Conservation (phyloP, 2,797 vertebrate genomes). For the Podargus strigoides region DNA sequence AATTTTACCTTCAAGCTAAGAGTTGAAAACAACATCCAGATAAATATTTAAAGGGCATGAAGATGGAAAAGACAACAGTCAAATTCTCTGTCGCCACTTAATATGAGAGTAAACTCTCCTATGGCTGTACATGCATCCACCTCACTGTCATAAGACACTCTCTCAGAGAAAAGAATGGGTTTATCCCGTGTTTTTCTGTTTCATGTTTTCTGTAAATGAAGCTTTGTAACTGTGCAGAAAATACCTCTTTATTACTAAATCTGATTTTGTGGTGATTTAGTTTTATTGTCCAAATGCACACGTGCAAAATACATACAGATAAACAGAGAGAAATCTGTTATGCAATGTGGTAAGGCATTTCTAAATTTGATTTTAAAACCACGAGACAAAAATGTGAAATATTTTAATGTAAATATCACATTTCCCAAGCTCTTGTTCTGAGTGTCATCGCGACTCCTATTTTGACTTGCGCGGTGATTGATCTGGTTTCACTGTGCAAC, state of each 20-base stretch:
- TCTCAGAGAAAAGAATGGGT: not conserved
- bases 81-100: not conserved
- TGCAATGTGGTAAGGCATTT: slow-evolving; percentile 18
- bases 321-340: slow-evolving; percentile 24
- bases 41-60: not conserved
- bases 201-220: slow-evolving; percentile 2
- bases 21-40: not conserved
- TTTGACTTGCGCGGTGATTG: slow-evolving; percentile 63
- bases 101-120: not conserved
- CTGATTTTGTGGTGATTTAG: slow-evolving; percentile 10
- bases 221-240: not conserved
- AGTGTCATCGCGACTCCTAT: slow-evolving; percentile 52
- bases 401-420: slow-evolving; percentile 72
- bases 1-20: not conserved
- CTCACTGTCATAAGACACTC: not conserved
- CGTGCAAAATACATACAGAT: not conserved
- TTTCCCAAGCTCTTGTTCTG: slow-evolving; percentile 69
- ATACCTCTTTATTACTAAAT: not conserved
- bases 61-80: not conserved
- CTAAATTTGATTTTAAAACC: slow-evolving; percentile 26
- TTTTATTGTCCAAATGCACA: not conserved
- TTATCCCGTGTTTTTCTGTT: not conserved
- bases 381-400: slow-evolving; percentile 65
- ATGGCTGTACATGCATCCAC: not conserved
- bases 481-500: slow-evolving; percentile 64